phyloP scores from a whole-genome alignment of 2,888 invertebrate genomes.

The Thymelicus acteon region DNA sequence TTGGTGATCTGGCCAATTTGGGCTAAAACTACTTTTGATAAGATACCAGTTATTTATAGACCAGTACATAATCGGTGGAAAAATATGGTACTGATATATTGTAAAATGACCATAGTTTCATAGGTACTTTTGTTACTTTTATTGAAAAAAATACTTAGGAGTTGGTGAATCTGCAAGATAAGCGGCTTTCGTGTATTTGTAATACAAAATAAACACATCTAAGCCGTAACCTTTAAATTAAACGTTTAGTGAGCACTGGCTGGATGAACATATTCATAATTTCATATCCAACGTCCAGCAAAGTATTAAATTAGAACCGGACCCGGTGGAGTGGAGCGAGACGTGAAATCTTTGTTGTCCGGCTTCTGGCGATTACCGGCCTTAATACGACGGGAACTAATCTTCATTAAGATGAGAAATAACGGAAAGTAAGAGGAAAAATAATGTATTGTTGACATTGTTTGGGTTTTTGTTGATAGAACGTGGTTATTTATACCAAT shows the following conservation, averaged over 20 bases:
- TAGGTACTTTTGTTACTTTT: too few relatives aligned
- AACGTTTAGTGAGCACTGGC: conserved; percentile 10
- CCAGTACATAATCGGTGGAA: too few relatives aligned
- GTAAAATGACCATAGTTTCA: too few relatives aligned
- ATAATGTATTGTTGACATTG: background rate
- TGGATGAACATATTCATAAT: conserved; percentile 18
- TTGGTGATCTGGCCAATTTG: too few relatives aligned
- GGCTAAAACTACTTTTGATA: too few relatives aligned
- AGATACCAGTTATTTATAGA: too few relatives aligned
- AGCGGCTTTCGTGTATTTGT: background rate
- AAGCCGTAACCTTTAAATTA: conserved; percentile 20
- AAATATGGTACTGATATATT: too few relatives aligned
- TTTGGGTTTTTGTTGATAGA: conserved; percentile 6
- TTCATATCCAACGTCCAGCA: conserved; percentile 12
- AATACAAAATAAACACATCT: background rate
- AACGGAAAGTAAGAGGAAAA: background rate
- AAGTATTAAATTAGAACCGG: conserved; percentile 28
- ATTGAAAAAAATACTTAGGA: too few relatives aligned
- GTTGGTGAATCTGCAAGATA: too few relatives aligned
- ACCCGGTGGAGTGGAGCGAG: conserved; percentile 21
- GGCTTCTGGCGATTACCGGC: conserved; percentile 22
- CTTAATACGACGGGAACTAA: conserved; percentile 6
- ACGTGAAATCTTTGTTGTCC: conserved; percentile 31
- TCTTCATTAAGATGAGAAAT: conserved; percentile 29
- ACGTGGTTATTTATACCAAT: background rate